These are phyloP conservation scores for Stomorhina lunata DNA, from an alignment of 2,888 invertebrate species.

Conservation along the genomic window DNA sequence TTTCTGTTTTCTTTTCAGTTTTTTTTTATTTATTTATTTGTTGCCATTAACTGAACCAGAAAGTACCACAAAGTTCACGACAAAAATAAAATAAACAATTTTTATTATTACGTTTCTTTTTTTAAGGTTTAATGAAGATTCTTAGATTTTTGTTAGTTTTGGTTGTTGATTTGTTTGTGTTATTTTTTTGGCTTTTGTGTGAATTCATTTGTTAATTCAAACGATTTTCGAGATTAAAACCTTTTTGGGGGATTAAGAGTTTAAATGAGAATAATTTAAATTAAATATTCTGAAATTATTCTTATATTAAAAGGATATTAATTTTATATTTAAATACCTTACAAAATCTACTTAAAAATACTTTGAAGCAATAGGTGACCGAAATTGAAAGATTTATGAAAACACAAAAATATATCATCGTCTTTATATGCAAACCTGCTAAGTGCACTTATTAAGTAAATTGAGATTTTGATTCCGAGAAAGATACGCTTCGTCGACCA, in stretches of 20 bases:
- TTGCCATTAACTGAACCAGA: conserved; percentile 31
- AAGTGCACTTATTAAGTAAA: too few relatives aligned
- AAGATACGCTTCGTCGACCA: too few relatives aligned
- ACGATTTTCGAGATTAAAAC: conserved; percentile 3
- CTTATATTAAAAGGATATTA: too few relatives aligned
- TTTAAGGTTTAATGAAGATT: conserved; percentile 35
- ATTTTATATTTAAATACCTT: too few relatives aligned
- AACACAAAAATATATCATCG: too few relatives aligned
- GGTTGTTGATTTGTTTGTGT: conserved; percentile 30
- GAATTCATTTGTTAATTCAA: conserved; percentile 48
- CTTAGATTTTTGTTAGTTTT: conserved; percentile 25
- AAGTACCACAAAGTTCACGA: conserved; percentile 2
- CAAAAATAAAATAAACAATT: conserved; percentile 44
- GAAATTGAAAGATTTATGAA: too few relatives aligned
- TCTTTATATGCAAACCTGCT: too few relatives aligned
- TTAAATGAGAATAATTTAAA: neutral
- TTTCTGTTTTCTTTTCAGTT: conserved; percentile 9
- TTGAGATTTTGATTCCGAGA: too few relatives aligned
- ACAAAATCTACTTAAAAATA: too few relatives aligned
- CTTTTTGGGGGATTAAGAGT: neutral
- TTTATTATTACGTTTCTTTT: conserved; percentile 26
- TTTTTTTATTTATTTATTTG: conserved; percentile 5
- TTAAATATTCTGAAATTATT: too few relatives aligned
- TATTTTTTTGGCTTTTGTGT: conserved; percentile 12
- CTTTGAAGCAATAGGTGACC: too few relatives aligned